Evolutionary conservation across 2,888 invertebrate species (phyloP).

Genomic region (Chrysolina americana): DNA sequence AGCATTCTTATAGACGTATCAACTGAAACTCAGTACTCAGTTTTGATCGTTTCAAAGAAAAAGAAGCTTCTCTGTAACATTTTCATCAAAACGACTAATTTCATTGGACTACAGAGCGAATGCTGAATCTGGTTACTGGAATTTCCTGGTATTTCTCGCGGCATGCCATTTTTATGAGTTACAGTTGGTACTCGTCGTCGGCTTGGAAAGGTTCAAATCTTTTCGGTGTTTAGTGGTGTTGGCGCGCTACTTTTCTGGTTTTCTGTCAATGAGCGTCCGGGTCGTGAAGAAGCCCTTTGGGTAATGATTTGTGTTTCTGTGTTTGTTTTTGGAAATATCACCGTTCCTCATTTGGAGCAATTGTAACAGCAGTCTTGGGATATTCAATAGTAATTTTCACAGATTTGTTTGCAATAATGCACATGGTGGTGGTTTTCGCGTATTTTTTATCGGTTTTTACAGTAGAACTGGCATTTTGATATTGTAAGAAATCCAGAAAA

Average conservation of each 20-base stretch:
- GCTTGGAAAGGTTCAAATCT: background rate
- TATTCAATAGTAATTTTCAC: background rate
- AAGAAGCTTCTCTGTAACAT: background rate
- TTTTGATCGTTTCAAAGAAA: too few relatives aligned
- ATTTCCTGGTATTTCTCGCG: constrained; percentile 28
- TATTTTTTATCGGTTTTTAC: too few relatives aligned
- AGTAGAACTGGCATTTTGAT: too few relatives aligned
- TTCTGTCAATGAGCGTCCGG: constrained; percentile 1
- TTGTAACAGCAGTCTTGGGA: background rate
- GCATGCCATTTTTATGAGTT: constrained; percentile 29
- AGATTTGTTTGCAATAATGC: background rate
- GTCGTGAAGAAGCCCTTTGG: constrained; percentile 2
- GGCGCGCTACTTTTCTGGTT: background rate
- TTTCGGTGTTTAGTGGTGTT: constrained; percentile 8
- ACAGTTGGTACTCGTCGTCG: constrained; percentile 26
- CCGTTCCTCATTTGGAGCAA: constrained; percentile 1
- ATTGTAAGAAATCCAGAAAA: too few relatives aligned
- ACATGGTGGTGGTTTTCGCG: background rate
- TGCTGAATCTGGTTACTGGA: constrained; percentile 28
- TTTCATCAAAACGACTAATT: background rate
- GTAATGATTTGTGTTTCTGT: constrained; percentile 14
- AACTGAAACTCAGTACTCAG: too few relatives aligned
- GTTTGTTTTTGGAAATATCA: constrained; percentile 21
- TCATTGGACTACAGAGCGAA: constrained; percentile 16
- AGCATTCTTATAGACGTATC: too few relatives aligned